Conservation (phyloP, 1,140 invertebrate genomes). For the Cyrtorhinus lividipennis region DNA sequence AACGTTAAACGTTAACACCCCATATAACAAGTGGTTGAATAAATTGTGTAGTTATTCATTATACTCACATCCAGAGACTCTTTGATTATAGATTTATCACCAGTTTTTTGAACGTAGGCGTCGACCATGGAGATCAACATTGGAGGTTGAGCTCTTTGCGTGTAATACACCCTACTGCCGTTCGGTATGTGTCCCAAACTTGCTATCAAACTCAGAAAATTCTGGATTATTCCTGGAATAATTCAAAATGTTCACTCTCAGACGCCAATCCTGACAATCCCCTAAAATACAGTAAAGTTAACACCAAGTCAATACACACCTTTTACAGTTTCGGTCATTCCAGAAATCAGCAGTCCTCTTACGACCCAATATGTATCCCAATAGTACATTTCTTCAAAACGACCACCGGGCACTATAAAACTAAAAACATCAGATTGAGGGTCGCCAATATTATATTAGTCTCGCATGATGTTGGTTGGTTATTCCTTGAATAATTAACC, state of each 20-base stretch:
- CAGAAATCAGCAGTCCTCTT: slow-evolving; percentile 55
- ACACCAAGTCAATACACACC: too few species aligned
- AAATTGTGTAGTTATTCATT: too few species aligned
- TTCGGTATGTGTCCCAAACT: slow-evolving; percentile 60
- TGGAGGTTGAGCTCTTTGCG: slow-evolving; percentile 63
- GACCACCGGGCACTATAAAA: slow-evolving; percentile 74
- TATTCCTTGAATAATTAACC: too few species aligned
- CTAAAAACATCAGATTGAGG: too few species aligned
- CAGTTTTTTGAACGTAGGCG: slow-evolving; percentile 47
- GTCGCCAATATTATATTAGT: too few species aligned
- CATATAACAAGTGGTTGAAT: too few species aligned
- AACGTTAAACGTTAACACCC: too few species aligned
- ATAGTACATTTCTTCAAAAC: slow-evolving; percentile 76
- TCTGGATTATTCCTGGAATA: slow-evolving; percentile 47
- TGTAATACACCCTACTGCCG: slow-evolving; percentile 60
- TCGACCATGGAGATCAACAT: slow-evolving; percentile 61
- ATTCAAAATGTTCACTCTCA: too few species aligned
- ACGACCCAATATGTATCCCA: slow-evolving; percentile 85
- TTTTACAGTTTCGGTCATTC: slow-evolving; percentile 54
- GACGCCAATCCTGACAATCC: too few species aligned
- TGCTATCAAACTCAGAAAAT: slow-evolving; percentile 51
- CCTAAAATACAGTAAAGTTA: too few species aligned
- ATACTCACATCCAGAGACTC: slow-evolving; percentile 7
- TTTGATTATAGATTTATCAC: slow-evolving; percentile 42
- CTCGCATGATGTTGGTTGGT: too few species aligned